phyloP scores from a whole-genome alignment of 2,888 invertebrate genomes.

The Bugulina stolonifera region DNA sequence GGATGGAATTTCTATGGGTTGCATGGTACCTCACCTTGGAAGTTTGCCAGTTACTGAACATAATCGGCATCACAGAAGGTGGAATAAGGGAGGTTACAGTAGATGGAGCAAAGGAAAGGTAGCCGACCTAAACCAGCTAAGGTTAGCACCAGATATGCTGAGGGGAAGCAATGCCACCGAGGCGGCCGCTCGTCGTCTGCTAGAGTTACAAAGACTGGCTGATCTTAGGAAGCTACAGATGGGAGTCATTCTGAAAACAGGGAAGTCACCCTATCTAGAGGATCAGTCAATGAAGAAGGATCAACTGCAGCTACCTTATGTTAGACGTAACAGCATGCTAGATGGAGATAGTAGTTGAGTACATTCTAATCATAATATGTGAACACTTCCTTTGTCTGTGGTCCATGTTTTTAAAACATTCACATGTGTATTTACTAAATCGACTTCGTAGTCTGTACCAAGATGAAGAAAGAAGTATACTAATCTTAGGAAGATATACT shows the following conservation, averaged over 20 bases:
- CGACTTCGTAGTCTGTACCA: too few species aligned
- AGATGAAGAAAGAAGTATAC: too few species aligned
- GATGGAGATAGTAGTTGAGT: too few species aligned
- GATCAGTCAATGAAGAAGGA: conserved; percentile 19
- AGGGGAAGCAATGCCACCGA: too few species aligned
- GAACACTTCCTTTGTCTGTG: too few species aligned
- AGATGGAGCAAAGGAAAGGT: not conserved
- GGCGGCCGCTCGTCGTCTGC: not conserved
- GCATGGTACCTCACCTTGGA: not conserved
- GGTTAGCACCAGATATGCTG: not conserved
- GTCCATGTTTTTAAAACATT: too few species aligned
- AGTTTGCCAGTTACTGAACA: not conserved
- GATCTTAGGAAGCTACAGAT: not conserved
- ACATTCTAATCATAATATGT: too few species aligned
- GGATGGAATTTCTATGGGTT: not conserved
- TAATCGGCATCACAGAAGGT: not conserved
- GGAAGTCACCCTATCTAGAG: not conserved
- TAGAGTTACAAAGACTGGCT: not conserved
- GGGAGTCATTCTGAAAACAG: not conserved
- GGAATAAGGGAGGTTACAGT: not conserved
- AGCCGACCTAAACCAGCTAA: not conserved
- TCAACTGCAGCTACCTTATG: not conserved
- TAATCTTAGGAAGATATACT: too few species aligned
- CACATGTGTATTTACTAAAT: too few species aligned
- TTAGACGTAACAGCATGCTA: too few species aligned